phyloP scores from a whole-genome alignment of 2,888 invertebrate genomes.

The Amphipyra tragopoginis region DNA sequence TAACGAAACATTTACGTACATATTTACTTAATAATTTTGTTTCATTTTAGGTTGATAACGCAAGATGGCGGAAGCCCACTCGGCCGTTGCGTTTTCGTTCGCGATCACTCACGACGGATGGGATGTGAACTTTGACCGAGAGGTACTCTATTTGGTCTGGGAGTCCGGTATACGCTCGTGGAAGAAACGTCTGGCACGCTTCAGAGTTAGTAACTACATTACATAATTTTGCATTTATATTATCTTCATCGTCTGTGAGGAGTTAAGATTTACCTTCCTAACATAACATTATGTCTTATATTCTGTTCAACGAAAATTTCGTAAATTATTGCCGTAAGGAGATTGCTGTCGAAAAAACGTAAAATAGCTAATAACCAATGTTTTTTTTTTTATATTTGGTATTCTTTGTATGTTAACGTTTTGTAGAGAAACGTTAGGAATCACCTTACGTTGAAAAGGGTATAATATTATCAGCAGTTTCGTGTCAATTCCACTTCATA shows the following conservation, averaged over 20 bases:
- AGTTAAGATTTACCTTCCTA: no score
- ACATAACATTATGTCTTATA: no score
- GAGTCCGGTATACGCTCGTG: conserved; percentile 98
- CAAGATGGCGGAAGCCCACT: conserved; percentile 99
- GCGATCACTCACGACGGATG: conserved; percentile 99
- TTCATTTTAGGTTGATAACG: conserved; percentile 57
- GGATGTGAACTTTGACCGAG: conserved; percentile 99
- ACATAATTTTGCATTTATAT: background rate
- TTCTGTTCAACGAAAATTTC: no score
- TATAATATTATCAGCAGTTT: conserved; percentile 15
- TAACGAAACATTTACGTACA: no score
- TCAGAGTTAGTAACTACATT: conserved; percentile 92
- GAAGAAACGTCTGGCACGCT: conserved; percentile 97
- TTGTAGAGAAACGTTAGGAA: no score
- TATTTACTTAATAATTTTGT: conserved; percentile 11
- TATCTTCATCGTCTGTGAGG: no score
- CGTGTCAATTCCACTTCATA: conserved; percentile 14
- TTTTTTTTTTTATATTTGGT: no score
- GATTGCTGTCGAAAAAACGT: no score
- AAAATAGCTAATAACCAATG: no score
- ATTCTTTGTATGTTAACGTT: no score
- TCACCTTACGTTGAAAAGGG: no score
- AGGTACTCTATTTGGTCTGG: conserved; percentile 98
- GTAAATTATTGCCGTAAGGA: no score
- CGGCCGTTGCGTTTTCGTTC: conserved; percentile 99